Evolutionary conservation across 2,797 vertebrate species (phyloP).

Genomic region (Argentina silus): DNA sequence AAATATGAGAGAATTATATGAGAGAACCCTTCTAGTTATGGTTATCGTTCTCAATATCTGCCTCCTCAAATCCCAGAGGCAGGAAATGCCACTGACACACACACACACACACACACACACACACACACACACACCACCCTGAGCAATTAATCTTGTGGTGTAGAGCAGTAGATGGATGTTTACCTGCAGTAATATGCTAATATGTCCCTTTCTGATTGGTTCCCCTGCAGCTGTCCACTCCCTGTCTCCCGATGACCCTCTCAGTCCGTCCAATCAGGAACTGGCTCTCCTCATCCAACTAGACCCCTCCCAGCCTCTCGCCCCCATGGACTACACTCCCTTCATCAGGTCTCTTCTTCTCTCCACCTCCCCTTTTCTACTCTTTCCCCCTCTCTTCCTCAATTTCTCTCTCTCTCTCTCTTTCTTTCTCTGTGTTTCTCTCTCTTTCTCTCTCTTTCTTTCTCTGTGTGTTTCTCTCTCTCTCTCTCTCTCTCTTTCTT

Average conservation of each 20-base stretch:
- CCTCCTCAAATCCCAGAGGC: no score
- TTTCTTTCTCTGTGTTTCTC: no score
- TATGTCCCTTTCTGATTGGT: conserved; percentile 13
- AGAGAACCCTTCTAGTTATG: background rate
- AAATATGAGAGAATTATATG: no score
- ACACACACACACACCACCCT: background rate
- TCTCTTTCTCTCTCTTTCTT: no score
- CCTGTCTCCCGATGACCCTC: conserved; percentile 18
- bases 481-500: no score
- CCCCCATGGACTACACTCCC: conserved; percentile 56
- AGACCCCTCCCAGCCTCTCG: background rate
- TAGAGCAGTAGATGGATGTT: background rate
- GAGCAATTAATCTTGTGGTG: background rate
- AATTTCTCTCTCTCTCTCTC: background rate
- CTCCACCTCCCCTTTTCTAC: background rate
- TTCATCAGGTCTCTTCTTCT: conserved; percentile 59
- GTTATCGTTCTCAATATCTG: no score
- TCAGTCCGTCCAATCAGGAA: conserved; percentile 30
- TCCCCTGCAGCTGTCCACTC: conserved; percentile 41
- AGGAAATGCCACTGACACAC: conserved; percentile 16
- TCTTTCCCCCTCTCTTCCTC: background rate
- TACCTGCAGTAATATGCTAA: background rate
- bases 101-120: conserved; percentile 8
- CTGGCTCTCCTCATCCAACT: background rate
- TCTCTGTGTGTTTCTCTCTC: no score